Evolutionary conservation across 2,113 vertebrate species (phyloP).

Genomic region (Progne subis): DNA sequence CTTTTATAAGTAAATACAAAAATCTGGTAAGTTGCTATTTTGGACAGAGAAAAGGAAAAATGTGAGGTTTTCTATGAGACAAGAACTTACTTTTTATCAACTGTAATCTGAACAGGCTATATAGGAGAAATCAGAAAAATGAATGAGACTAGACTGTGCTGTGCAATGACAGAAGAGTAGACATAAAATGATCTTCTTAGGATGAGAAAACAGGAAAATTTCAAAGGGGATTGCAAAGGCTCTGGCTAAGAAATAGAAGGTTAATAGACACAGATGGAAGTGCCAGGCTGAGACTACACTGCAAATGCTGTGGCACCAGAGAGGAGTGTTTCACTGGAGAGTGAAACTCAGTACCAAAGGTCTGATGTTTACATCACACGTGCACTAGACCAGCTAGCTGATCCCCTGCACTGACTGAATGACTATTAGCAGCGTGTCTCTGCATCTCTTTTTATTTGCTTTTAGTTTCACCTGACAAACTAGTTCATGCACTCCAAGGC

Average conservation of each 20-base stretch:
- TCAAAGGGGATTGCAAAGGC: not conserved
- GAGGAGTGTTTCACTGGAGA: not conserved
- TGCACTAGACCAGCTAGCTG: not conserved
- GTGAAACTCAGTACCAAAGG: not conserved
- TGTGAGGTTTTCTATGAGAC: not conserved
- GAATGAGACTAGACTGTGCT: conserved; percentile 41
- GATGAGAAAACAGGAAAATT: not conserved
- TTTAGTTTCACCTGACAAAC: not conserved
- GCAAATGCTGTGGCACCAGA: not conserved
- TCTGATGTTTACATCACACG: accelerated
- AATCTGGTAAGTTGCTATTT: not conserved
- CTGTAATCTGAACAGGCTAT: conserved; percentile 62
- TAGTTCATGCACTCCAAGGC: not conserved
- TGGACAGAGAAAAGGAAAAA: conserved; percentile 34
- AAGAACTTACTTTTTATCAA: conserved; percentile 63
- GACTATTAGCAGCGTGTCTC: not conserved
- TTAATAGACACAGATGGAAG: not conserved
- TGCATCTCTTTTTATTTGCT: not conserved
- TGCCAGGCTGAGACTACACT: not conserved
- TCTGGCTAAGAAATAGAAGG: not conserved
- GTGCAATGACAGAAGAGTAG: not conserved
- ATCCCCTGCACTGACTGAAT: not conserved
- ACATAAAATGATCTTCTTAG: not conserved
- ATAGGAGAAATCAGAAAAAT: conserved; percentile 60
- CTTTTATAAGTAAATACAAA: conserved; percentile 5